phyloP scores from a whole-genome alignment of 2,888 invertebrate genomes.

The Callimorpha dominula region DNA sequence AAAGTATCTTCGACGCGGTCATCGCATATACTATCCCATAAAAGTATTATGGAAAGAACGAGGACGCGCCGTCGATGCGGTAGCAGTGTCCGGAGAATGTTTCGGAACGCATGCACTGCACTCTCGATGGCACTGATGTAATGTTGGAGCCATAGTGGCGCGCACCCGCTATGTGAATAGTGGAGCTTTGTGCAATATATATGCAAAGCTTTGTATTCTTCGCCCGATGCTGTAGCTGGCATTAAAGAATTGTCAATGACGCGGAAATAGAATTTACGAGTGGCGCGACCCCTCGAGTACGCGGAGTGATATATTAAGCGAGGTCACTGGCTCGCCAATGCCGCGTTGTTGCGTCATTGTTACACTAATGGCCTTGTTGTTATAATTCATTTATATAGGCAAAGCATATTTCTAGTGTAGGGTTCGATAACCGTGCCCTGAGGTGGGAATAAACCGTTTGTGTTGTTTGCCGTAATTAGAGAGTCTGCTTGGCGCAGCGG shows the following conservation, averaged over 20 bases:
- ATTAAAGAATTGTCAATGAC: conserved; percentile 68
- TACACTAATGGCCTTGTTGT: conserved; percentile 75
- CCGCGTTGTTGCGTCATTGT: conserved; percentile 69
- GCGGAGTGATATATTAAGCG: conserved; percentile 67
- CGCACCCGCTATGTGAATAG: conserved; percentile 49
- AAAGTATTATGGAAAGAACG: conserved; percentile 66
- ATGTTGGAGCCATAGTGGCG: conserved; percentile 70
- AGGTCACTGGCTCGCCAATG: conserved; percentile 70
- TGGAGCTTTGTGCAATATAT: conserved; percentile 63
- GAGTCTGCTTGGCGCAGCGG: conserved; percentile 65
- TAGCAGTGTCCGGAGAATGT: conserved; percentile 61
- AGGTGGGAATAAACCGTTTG: conserved; percentile 76
- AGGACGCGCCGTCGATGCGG: conserved; percentile 55
- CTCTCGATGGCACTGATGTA: conserved; percentile 55
- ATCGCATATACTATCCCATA: conserved; percentile 64
- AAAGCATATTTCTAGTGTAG: conserved; percentile 60
- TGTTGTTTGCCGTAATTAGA: conserved; percentile 72
- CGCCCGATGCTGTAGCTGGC: conserved; percentile 33
- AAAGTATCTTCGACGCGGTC: conserved; percentile 68
- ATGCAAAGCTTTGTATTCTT: conserved; percentile 64
- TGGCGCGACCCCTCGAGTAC: conserved; percentile 62
- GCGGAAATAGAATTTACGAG: conserved; percentile 79
- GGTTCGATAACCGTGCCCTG: conserved; percentile 77
- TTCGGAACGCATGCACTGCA: conserved; percentile 57
- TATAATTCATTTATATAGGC: conserved; percentile 63